Base-by-base conservation (phyloP, 2,113 vertebrate genomes). In the Romanogobio albipinnatus region DNA sequence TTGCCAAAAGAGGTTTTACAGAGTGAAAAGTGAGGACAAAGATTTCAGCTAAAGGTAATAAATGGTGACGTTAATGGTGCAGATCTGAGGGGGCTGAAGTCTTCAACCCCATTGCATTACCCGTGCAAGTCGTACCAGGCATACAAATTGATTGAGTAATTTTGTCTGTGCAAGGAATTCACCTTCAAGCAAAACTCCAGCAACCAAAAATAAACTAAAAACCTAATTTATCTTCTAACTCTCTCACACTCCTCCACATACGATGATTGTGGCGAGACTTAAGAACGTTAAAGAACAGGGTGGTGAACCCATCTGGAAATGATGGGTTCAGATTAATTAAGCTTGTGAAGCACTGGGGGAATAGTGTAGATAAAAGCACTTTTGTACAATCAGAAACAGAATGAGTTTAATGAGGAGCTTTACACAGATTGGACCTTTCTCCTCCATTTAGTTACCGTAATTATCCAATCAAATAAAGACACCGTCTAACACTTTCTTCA, bases 221-320 rank as follows among this genome's bases (percentile, higher is more conserved):
- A 47, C 1, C 43, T 33, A 0, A 68, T 68, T 68, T 68, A 68
- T 81, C 43, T 13, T 33, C 78, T 6, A 68, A 53, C 26, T 66
- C 79, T 49, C 61, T 66, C 59, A 81, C 5, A 5, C 24, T 75
- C 11, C 24, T 75, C 11, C 71, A 26, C 45, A 49, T 74, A 64
- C 8, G 4, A 19, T 29, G 61, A 33, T 47, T 81, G 45, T 51
- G 61, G 26, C 2, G 19, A 68, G 45, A 51, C 58, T 68, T 66
- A 36, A 68, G 61, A 81, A 2, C 7, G 59, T 51, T 81, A 66
- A 68, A 68, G 79, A 66, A 66, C 45, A 49, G 17, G 78, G 59
- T 68, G 59, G 79, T 81, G 79, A 81, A 81, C 79, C 51, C 79
- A 81, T 53, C 62, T 81, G 79, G 62, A 68, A 81, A 81, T 81